Evolutionary conservation across 2,888 invertebrate species (phyloP), one percentile per base, ranked within the genome.

Genomic region (Cantharis flavilabris): DNA sequence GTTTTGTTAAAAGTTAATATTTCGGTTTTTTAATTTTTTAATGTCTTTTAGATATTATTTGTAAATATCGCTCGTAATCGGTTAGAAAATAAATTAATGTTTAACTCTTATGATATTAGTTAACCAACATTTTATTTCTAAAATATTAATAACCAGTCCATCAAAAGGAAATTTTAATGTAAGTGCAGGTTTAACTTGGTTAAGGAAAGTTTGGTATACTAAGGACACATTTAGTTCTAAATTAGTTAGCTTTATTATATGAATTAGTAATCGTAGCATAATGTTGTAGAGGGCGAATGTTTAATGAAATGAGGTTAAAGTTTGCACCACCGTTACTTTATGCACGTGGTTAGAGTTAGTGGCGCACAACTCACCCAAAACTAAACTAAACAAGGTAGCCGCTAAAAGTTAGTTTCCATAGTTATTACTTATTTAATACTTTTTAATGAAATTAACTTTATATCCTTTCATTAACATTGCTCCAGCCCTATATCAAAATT

Each of bases 191-290:
- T 77, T 77, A 77, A 77, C 73, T 77, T 67, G 67, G 77, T 77
- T 77, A 69, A 69, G 26, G 70, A 49, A 75, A 71, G 74, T 69
- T 62, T 75, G 63, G 64, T 77, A 67, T 69, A 75, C 67, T 77
- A 77, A 77, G 75, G 74, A 77, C 74, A 77, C 77, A 74, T 77
- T 77, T 77, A 77, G 77, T 75, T 77, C 62, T 74, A 75, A 77
- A 77, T 77, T 77, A 77, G 77, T 74, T 77, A 77, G 75, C 77
- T 75, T 77, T 77, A 77, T 74, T 75, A 67, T 77, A 77, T 77
- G 77, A 77, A 77, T 77, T 77, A 77, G 77, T 77, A 77, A 77
- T 77, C 75, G 77, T 69, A 74, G 75, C 76, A 76, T 76, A 76
- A 76, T 76, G 76, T 76, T 76, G 72, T 74, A 72, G 75, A 72